These are phyloP conservation scores for Villa cingulata DNA, from an alignment of 2,888 invertebrate species.

Conservation along the genomic window DNA sequence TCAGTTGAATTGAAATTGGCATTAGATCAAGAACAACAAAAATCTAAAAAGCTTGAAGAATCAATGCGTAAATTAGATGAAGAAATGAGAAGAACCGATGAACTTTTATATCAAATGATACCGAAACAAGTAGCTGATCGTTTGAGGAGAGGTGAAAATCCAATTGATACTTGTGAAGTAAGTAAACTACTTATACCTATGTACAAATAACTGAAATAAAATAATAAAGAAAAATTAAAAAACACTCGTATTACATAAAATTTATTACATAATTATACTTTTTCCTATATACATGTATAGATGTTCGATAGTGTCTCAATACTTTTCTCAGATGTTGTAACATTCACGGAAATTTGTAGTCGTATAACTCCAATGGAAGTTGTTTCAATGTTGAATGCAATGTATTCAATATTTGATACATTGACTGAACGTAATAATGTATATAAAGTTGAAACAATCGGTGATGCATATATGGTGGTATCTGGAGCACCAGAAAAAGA, in stretches of 20 bases:
- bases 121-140: slow-evolving; percentile 95
- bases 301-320: slow-evolving; percentile 94
- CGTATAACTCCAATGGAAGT: slow-evolving; percentile 95
- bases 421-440: slow-evolving; percentile 85
- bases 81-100: slow-evolving; percentile 92
- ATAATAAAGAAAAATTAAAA: too few species aligned
- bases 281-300: slow-evolving; percentile 41
- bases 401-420: slow-evolving; percentile 95
- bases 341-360: slow-evolving; percentile 94
- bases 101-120: slow-evolving; percentile 95
- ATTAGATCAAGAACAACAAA: slow-evolving; percentile 90
- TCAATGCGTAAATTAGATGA: slow-evolving; percentile 91
- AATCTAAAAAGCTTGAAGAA: slow-evolving; percentile 89
- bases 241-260: too few species aligned
- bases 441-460: slow-evolving; percentile 97
- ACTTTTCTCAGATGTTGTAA: slow-evolving; percentile 93
- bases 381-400: slow-evolving; percentile 91
- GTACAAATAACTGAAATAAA: too few species aligned
- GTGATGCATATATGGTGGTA: slow-evolving; percentile 97
- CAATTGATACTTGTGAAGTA: slow-evolving; percentile 95
- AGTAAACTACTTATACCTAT: too few species aligned
- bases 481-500: slow-evolving; percentile 88
- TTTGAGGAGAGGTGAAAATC: slow-evolving; percentile 83
- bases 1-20: slow-evolving; percentile 92
- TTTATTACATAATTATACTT: too few species aligned